Percentiles rank a stretch among this genome's conserved stretches.
Conservation (phyloP, 1,140 invertebrate species). For the Anoplophora glabripennis region DNA sequence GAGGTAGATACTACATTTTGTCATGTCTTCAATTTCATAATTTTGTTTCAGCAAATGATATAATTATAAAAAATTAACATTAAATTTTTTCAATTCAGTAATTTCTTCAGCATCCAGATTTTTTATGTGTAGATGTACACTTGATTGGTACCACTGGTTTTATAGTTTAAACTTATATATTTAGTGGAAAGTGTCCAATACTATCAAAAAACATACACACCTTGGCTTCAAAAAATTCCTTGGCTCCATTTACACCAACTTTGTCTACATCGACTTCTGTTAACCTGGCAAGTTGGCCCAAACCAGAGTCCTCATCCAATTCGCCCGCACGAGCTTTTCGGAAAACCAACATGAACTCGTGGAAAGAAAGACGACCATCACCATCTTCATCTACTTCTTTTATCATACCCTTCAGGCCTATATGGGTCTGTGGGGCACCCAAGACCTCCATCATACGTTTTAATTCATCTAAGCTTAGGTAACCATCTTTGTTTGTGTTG, state of each 20-base stretch:
- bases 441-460: conserved; percentile 96
- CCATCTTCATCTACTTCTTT: conserved; percentile 88
- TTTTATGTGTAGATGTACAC: too few species aligned
- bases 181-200: too few species aligned
- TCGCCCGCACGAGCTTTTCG: conserved; percentile 84
- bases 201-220: too few species aligned
- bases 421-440: conserved; percentile 91
- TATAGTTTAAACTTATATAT: too few species aligned
- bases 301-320: conserved; percentile 74
- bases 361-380: conserved; percentile 86
- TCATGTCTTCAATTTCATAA: too few species aligned
- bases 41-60: too few species aligned
- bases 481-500: conserved; percentile 84
- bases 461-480: conserved; percentile 80
- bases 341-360: conserved; percentile 88
- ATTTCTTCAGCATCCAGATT: too few species aligned
- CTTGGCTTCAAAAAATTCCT: conserved; percentile 90
- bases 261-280: conserved; percentile 87
- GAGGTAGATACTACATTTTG: too few species aligned
- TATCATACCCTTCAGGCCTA: conserved; percentile 93
- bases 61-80: too few species aligned
- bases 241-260: conserved; percentile 84
- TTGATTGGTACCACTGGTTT: too few species aligned
- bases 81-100: too few species aligned
- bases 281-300: conserved; percentile 76